These are phyloP conservation scores for Hylaeus volcanicus DNA, from an alignment of 1,140 invertebrate genomes.

Conservation along the genomic window DNA sequence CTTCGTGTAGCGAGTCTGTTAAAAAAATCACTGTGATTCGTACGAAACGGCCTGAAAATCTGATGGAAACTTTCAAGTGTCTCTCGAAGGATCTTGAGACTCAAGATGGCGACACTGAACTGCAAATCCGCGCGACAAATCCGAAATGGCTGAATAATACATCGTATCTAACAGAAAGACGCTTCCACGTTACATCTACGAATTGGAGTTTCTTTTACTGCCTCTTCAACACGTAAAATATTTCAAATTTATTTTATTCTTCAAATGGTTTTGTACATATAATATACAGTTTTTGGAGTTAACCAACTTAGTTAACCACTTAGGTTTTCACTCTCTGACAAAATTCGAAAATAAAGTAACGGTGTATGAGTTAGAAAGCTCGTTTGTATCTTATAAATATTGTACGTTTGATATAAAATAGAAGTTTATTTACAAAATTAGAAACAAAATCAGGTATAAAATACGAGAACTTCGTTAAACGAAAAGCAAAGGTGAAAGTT, in stretches of 20 bases:
- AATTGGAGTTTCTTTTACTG: background rate
- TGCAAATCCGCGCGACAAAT: background rate
- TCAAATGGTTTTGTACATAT: too few species aligned
- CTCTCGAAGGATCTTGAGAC: background rate
- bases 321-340: background rate
- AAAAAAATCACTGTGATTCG: too few species aligned
- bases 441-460: background rate
- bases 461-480: background rate
- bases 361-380: background rate
- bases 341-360: background rate
- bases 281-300: too few species aligned
- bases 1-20: too few species aligned
- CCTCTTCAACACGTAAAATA: too few species aligned
- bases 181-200: background rate
- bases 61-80: too few species aligned
- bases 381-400: background rate
- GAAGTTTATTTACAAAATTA: background rate
- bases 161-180: background rate
- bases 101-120: slow-evolving; percentile 24
- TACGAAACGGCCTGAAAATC: background rate
- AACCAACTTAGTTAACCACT: too few species aligned
- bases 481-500: background rate
- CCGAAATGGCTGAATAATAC: background rate
- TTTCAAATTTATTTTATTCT: too few species aligned
- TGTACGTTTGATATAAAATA: background rate